Percentiles rank a stretch among this genome's conserved stretches.
Conservation (phyloP, 2,888 invertebrate species). For the Periphyllus acericola region DNA sequence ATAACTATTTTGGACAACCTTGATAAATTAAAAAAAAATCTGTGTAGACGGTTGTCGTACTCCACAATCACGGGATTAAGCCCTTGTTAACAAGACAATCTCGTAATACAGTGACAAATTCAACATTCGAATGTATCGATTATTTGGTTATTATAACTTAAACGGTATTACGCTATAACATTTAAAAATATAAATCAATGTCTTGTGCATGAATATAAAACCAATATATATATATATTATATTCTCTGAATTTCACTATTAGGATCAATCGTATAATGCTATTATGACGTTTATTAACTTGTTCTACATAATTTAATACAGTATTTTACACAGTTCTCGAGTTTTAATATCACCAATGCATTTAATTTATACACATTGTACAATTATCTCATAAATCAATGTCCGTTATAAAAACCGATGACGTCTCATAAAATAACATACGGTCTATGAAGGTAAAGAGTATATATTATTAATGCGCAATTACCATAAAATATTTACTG, state of each 20-base stretch:
- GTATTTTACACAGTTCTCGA: slow-evolving; percentile 1
- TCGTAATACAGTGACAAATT: slow-evolving; percentile 17
- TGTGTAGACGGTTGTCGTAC: not conserved
- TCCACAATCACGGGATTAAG: slow-evolving; percentile 20
- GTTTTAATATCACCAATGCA: slow-evolving; percentile 1
- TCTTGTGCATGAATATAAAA: no score
- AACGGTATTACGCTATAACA: not conserved
- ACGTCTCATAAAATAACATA: slow-evolving; percentile 26
- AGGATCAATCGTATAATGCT: not conserved
- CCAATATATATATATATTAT: no score
- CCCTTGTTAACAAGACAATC: slow-evolving; percentile 36
- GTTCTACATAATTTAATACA: slow-evolving; percentile 30
- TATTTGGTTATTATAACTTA: not conserved
- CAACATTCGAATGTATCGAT: not conserved
- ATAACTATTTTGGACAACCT: not conserved
- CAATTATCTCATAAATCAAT: slow-evolving; percentile 48
- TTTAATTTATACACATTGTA: slow-evolving; percentile 15
- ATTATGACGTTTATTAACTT: slow-evolving; percentile 29
- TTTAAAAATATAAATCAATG: not conserved
- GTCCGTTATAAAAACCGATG: slow-evolving; percentile 28
- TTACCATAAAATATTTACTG: slow-evolving; percentile 16
- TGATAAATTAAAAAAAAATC: slow-evolving; percentile 28
- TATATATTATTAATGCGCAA: slow-evolving; percentile 14
- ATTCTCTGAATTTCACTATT: not conserved
- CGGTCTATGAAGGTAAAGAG: not conserved